These are phyloP conservation scores for Nemopilema nomurai DNA, from an alignment of 30 jellyfish, hydroid and myxozoan genomes.

Conservation along the genomic window DNA sequence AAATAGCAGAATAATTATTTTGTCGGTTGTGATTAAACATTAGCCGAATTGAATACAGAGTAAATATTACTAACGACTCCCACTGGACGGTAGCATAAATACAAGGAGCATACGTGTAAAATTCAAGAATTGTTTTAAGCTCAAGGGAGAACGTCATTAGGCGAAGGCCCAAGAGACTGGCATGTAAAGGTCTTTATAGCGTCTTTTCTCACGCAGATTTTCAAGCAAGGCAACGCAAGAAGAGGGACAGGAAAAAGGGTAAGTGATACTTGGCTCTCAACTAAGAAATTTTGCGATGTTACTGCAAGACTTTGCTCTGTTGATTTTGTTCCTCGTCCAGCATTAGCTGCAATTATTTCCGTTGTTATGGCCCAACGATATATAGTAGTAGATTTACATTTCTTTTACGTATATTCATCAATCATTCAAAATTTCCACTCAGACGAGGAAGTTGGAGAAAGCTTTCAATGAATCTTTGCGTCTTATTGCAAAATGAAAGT, in stretches of 20 bases:
- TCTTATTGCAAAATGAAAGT: no score
- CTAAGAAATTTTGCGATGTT: neutral
- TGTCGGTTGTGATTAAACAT: slow-evolving; percentile 67
- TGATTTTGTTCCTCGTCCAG: no score
- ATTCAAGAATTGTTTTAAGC: slow-evolving; percentile 11
- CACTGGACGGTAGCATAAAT: slow-evolving; percentile 65
- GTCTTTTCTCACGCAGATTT: slow-evolving; percentile 8
- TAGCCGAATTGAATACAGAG: slow-evolving; percentile 65
- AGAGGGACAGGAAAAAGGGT: neutral
- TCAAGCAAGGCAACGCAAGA: neutral
- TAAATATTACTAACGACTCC: slow-evolving; percentile 69
- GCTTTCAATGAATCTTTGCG: no score
- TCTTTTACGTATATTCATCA: no score
- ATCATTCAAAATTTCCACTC: no score
- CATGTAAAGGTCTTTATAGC: slow-evolving; percentile 22
- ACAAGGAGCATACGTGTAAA: slow-evolving; percentile 45
- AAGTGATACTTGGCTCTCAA: neutral
- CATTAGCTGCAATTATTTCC: no score
- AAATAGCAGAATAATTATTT: slow-evolving; percentile 65
- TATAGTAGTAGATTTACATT: no score
- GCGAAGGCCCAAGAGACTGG: slow-evolving; percentile 5
- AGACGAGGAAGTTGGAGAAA: no score
- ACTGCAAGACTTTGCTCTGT: neutral
- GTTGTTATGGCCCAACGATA: no score
- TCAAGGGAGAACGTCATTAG: slow-evolving; percentile 29